These are phyloP conservation scores for Bos taurus DNA, from an alignment of 2,113 vertebrate species.

Conservation along the genomic window DNA sequence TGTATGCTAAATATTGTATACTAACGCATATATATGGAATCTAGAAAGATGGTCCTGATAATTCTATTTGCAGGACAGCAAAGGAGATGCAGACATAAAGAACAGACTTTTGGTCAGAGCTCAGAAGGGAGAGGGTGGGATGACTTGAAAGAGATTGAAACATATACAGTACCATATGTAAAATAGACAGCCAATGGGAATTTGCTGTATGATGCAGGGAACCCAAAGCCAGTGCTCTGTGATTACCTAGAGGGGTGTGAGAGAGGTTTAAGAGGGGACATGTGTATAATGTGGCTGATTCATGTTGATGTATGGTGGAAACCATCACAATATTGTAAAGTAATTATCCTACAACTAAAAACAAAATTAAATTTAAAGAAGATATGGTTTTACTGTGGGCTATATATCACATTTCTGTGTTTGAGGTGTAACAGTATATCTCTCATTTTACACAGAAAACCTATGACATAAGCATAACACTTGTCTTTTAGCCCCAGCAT, in stretches of 20 bases:
- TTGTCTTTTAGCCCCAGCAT: background rate
- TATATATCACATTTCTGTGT: background rate
- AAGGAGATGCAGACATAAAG: background rate
- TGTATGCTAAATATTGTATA: background rate
- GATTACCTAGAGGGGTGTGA: background rate
- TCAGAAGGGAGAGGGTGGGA: background rate
- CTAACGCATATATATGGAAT: background rate
- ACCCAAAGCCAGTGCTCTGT: background rate
- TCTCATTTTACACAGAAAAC: background rate
- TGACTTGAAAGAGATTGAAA: background rate
- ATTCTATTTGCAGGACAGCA: background rate
- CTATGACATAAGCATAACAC: background rate
- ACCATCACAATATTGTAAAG: background rate
- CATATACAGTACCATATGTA: background rate
- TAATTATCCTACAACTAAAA: background rate
- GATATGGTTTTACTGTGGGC: background rate
- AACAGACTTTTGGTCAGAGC: background rate
- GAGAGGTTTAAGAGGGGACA: background rate
- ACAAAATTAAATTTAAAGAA: background rate
- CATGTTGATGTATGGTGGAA: background rate
- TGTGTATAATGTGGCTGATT: background rate
- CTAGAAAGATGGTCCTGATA: background rate
- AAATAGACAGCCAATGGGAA: background rate
- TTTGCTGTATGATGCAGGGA: background rate
- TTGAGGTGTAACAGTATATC: background rate